Base-by-base conservation (phyloP, 2,113 vertebrate genomes). In the Takifugu flavidus region DNA sequence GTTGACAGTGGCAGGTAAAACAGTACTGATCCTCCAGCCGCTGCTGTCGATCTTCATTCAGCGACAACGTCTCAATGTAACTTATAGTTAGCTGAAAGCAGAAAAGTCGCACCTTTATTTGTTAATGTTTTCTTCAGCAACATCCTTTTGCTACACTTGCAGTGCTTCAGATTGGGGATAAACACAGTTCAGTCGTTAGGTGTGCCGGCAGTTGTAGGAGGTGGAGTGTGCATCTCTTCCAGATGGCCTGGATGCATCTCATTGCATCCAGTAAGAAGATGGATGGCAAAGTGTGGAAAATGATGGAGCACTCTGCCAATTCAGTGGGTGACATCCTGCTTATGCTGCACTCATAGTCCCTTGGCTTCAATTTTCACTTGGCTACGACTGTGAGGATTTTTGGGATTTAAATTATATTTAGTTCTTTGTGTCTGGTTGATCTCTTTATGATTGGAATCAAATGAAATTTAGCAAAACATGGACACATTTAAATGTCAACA, bases 21-120 rank as follows among this genome's bases (percentile, higher is more conserved):
- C 82, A 72, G 52, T 85, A 89, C 69, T 86, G 87, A 12, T 85
- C 86, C 59, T 81, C 55, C 64, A 89, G 75, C 63, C 85, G 86
- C 50, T 26, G 74, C 65, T 45, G 81, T 12, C 84, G 77, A 34
- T 83, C 81, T 45, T 80, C 75, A 31, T 69, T 79, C 62, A 77
- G 6, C 2, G 71, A 75, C 65, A 86, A 11, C 0, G 77, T 80
- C 56, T 84, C 86, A 0, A 87, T 78, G 59, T 89, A 89, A 59
- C 84, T 86, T 49, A 89, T 85, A 29, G 76, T 83, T 4, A 89
- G 64, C 87, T 89, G 54, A 26, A 67, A 42, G 65, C 28, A 71
- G 39, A 74, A 47, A 11, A 14, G 49, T 20, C 7, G 2, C 0
- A 5, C 31, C 26, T 26, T 42, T 11, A 15, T 53, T n/a, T n/a